Conservation (phyloP, 2,113 vertebrate genomes). For the Phaethon lepturus region DNA sequence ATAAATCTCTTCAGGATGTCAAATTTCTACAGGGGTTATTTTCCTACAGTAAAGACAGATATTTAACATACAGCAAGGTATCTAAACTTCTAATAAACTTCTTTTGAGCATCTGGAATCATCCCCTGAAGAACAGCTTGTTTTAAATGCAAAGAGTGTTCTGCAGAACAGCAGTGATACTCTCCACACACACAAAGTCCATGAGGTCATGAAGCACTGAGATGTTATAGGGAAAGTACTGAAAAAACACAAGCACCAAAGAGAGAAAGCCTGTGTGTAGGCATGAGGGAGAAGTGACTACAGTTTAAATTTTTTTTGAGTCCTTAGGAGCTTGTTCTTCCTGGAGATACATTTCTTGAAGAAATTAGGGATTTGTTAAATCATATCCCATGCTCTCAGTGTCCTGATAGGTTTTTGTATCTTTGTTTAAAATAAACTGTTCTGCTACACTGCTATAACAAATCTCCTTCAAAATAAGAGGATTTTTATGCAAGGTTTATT, state of each 20-base stretch:
- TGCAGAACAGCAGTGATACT: not conserved
- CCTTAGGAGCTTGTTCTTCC: not conserved
- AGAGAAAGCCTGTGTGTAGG: not conserved
- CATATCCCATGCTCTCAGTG: not conserved
- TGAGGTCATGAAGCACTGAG: not conserved
- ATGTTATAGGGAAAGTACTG: not conserved
- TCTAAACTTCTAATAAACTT: not conserved
- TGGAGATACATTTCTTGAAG: not conserved
- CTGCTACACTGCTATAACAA: not conserved
- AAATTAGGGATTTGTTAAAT: not conserved
- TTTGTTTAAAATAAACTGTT: conserved; percentile 12
- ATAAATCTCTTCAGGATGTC: not conserved
- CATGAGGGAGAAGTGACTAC: not conserved
- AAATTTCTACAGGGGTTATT: not conserved
- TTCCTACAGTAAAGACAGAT: not conserved
- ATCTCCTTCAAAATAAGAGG: not conserved
- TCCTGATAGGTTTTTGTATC: not conserved
- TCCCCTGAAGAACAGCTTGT: not conserved
- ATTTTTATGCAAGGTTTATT: conserved; percentile 18
- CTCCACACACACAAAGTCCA: not conserved
- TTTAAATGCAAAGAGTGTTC: not conserved
- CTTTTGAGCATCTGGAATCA: not conserved
- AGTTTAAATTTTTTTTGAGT: not conserved
- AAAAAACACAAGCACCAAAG: not conserved
- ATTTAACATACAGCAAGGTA: not conserved